These are phyloP conservation scores for Megaptera novaeangliae DNA, from an alignment of 2,113 vertebrate species.

Conservation along the genomic window DNA sequence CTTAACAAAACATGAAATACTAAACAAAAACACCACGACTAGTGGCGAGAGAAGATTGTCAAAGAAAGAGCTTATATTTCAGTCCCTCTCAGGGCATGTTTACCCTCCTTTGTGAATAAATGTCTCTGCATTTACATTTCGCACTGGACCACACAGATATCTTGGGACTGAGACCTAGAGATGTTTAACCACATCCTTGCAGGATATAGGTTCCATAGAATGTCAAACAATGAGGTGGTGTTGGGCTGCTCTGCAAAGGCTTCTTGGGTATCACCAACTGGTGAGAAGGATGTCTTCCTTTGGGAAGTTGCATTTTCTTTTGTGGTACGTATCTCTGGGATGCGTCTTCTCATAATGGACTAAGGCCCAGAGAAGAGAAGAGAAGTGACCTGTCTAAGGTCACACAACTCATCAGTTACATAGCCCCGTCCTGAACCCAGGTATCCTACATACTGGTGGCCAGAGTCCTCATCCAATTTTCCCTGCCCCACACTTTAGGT, in stretches of 20 bases:
- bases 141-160: background rate
- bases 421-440: background rate
- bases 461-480: background rate
- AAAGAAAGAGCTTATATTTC: background rate
- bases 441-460: background rate
- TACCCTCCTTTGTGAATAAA: background rate
- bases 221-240: accelerated
- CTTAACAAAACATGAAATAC: background rate
- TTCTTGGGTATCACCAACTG: background rate
- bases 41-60: background rate
- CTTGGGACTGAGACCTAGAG: background rate
- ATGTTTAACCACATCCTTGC: no score
- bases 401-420: background rate
- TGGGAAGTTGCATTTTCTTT: background rate
- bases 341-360: background rate
- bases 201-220: background rate
- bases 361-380: background rate
- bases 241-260: background rate
- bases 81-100: background rate
- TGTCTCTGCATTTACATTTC: background rate
- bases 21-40: background rate
- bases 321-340: background rate
- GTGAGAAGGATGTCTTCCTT: background rate
- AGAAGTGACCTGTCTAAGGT: background rate
- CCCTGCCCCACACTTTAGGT: background rate